Base-by-base conservation (phyloP, 2,888 invertebrate species). In the Steinernema carpocapsae region DNA sequence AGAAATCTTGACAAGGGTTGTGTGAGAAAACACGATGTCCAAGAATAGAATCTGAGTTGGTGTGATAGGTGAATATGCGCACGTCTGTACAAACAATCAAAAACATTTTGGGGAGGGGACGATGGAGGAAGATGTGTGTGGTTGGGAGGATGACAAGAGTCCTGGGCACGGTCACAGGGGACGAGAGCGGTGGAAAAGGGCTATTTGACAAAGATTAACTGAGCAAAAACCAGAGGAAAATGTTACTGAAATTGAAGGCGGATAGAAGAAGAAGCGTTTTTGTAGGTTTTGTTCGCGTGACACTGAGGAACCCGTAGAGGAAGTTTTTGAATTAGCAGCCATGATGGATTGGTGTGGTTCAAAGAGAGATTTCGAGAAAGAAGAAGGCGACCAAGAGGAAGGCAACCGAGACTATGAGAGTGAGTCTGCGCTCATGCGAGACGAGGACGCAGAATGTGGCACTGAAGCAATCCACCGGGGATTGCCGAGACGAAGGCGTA, bases 271-370 rank as follows among this genome's bases (percentile, higher is more conserved):
- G 7, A 22, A 52, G 24, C 22, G 22, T 22, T 19, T n/a, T 22
- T 52, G 52, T 52, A 64, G 64, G 29, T 26, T 64, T 64, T 64
- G 32, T 64, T 64, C 64, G 64, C 64, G 64, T 64, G 64, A 64
- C 64, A 64, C 64, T 64, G 64, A 64, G 29, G 14, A 29, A 64
- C 64, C 64, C 64, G 64, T 64, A 64, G 17, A 24, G 10, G 2
- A 52, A 52, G 37, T 37, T 37, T 48, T 48, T 52, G 24, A 24
- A 22, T 52, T 22, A 52, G 52, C 52, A 52, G 52, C 52, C 52
- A 52, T 52, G 52, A 52, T 52, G 19, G 37, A 37, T 37, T 37
- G 37, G 37, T 37, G 37, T 37, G 37, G 37, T 37, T 37, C 37
- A 37, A 37, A 10, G 10, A 10, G 37, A 37, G 48, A 48, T n/a